phyloP scores from a whole-genome alignment of 2,888 invertebrate genomes.

The Esperia sulphurella region DNA sequence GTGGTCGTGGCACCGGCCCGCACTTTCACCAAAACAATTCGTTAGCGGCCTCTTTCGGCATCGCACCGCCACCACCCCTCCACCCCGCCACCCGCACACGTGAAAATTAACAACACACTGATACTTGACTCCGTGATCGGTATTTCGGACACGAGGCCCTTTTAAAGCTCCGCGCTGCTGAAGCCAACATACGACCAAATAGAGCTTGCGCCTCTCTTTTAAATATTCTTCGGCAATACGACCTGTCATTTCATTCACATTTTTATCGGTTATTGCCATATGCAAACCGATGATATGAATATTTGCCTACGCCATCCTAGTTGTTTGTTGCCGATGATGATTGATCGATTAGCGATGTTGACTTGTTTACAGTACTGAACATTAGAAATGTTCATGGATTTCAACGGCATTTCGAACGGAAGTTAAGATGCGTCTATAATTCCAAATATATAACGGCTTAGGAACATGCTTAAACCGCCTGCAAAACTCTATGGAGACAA shows the following conservation, averaged over 20 bases:
- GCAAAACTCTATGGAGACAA: no score
- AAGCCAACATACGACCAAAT: constrained; percentile 14
- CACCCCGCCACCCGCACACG: constrained; percentile 61
- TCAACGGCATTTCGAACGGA: no score
- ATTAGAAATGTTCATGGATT: no score
- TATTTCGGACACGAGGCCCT: constrained; percentile 50
- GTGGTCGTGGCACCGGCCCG: constrained; percentile 77
- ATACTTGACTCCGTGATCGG: constrained; percentile 60
- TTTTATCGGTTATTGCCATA: not conserved
- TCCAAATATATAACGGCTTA: no score
- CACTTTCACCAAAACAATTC: constrained; percentile 80
- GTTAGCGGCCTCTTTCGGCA: constrained; percentile 78
- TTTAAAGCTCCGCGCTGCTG: constrained; percentile 46
- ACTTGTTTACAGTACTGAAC: no score
- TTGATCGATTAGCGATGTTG: no score
- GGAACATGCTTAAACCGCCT: no score
- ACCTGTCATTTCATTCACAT: not conserved
- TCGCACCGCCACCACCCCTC: constrained; percentile 57
- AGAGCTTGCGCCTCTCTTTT: constrained; percentile 11
- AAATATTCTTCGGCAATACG: constrained; percentile 6
- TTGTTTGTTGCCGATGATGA: no score
- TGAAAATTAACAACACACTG: constrained; percentile 71
- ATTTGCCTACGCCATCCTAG: no score
- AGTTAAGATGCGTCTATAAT: no score
- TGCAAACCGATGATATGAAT: not conserved